Base-by-base conservation (phyloP, 2,888 invertebrate species). In the Ochropleura plecta region DNA sequence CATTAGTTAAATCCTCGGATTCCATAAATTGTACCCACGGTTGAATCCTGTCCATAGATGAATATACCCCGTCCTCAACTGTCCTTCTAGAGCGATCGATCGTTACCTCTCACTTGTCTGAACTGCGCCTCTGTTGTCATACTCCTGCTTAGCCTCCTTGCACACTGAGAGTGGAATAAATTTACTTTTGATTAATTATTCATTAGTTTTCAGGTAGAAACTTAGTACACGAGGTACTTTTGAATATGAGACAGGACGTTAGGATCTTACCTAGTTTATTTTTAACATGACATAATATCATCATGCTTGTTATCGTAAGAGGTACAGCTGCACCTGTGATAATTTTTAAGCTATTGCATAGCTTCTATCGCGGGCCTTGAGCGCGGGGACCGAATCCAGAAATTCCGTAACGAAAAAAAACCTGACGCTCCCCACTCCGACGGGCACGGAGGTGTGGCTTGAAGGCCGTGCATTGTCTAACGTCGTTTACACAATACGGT, bases 171-270 rank as follows among this genome's bases (percentile, higher is more conserved):
- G 40, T 49, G 16, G 55, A 55, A 74, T 80, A 74, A 49, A 80
- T 63, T 55, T 63, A 20, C 73, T 20, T 6, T 30, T 14, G 14
- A 79, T 76, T 76, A 49, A 73, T 62, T 73, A 76, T 80, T 79
- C 76, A 79, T 79, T 63, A 44, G 62, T 55, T 73, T 49, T 30
- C 12, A 73, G 63, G 49, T 46, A 30, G 20, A 79, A 55, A 62
- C 30, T 48, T 30, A 30, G 46, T 30, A 5, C 6, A 10, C 16
- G 57, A 46, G 4, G 12, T 10, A 69, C 10, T 9, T 68, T 5
- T 16, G 9, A 67, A 48, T 76, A 46, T 8, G 9, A 9, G 12
- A 30, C 7, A 49, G 10, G 46, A 10, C 40, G 7, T 49, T 69
- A n/a, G 30, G 30, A 40, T n/a, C n/a, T 30, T n/a, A 2, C 20